Conservation (phyloP, 2,113 vertebrate genomes). For the Hucho hucho region DNA sequence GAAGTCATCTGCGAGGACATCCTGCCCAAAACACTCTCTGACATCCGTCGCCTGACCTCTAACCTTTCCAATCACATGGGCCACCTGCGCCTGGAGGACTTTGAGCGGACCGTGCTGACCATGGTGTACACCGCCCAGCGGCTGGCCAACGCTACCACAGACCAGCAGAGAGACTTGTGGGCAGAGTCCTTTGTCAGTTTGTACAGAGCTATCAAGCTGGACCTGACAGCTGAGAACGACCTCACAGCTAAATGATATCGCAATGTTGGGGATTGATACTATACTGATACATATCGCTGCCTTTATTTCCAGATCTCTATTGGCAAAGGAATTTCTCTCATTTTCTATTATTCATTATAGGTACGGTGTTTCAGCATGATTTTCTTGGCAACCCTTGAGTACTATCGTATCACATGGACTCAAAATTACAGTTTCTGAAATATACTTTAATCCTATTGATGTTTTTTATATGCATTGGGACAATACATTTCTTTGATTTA, state of each 20-base stretch:
- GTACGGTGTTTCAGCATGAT: constrained; percentile 65
- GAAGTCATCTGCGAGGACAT: constrained; percentile 75
- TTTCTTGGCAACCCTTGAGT: constrained; percentile 3
- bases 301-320: not conserved
- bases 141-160: constrained; percentile 55
- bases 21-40: constrained; percentile 79
- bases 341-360: not conserved
- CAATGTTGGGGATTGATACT: not conserved
- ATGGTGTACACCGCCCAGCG: constrained; percentile 78
- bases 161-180: constrained; percentile 79
- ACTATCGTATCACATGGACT: constrained; percentile 33
- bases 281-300: not conserved
- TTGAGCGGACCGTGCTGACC: constrained; percentile 82
- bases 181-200: constrained; percentile 78
- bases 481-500: constrained; percentile 65
- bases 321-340: constrained; percentile 46
- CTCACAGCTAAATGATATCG: not conserved
- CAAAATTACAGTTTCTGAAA: not conserved
- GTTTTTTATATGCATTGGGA: not conserved
- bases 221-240: constrained; percentile 43
- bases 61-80: constrained; percentile 59
- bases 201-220: constrained; percentile 79
- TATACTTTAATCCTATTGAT: not conserved
- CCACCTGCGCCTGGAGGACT: constrained; percentile 80
- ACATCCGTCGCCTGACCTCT: constrained; percentile 75